Base-by-base conservation (phyloP, 2,113 vertebrate genomes). In the Megaceryle maxima region DNA sequence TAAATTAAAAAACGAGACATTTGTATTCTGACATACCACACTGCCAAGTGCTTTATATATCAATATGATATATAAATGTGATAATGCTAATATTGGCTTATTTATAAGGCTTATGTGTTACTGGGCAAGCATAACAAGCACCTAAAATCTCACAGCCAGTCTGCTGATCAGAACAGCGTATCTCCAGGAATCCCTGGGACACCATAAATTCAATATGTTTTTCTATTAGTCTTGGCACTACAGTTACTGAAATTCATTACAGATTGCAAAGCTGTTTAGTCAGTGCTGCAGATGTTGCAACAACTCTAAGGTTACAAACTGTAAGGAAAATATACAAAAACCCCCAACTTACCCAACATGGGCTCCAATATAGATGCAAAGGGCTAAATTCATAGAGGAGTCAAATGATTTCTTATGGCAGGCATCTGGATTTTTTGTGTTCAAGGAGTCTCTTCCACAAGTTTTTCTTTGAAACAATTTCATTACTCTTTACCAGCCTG, bases 401-500 rank as follows among this genome's bases (percentile, higher is more conserved):
- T 84, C 43, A 60, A 84, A 59, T 4, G 0, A 46, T 87, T 82
- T 84, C 66, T 72, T 41, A 79, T 41, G 11, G 5, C 6, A 3
- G 35, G 21, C 35, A 82, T 60, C 43, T n/a, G 62, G n/a, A 83
- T 68, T 53, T 59, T 88, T 37, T 55, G 41, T 39, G n/a, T 87
- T 77, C 16, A 60, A 77, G 33, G 28, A 93, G 9, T 17, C n/a
- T 79, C 88, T 88, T 84, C 79, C 81, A 86, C 48, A 68, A 84
- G 79, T 44, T 50, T 50, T 46, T 87, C 98, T 98, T 98, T 87
- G 98, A 96, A 59, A 98, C 98, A 43, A 98, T 92, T 73, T 94
- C 70, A 92, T 98, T 98, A 4, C 88, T 97, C 97, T 98, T 98
- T 25, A 98, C 97, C 97, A 98, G 97, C 96, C 98, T 96, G 89